Percentiles rank a stretch among this genome's conserved stretches.
These are phyloP conservation scores for Arion vulgaris DNA, from an alignment of 1,140 invertebrate species.

Conservation along the genomic window DNA sequence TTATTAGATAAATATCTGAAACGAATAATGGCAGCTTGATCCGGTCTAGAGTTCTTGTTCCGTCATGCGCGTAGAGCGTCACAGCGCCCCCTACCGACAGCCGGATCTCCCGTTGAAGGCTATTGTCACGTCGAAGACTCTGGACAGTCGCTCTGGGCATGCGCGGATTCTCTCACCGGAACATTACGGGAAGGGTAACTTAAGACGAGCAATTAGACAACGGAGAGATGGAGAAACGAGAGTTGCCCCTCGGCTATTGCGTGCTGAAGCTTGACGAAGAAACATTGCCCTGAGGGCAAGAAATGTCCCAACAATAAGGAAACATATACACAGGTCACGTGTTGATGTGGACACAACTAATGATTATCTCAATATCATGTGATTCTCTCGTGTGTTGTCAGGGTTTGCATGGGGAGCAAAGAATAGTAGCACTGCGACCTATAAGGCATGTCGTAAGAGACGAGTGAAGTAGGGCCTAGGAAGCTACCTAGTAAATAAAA, in stretches of 20 bases:
- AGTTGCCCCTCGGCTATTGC: neutral
- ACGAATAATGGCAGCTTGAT: constrained; percentile 7
- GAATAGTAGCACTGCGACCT: no score
- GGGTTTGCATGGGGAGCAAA: no score
- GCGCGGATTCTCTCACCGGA: constrained; percentile 10
- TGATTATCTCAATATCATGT: no score
- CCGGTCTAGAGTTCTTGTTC: constrained; percentile 9
- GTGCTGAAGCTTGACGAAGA: neutral
- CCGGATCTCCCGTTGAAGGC: neutral
- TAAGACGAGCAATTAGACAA: constrained; percentile 9
- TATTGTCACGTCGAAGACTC: neutral
- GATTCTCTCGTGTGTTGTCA: no score
- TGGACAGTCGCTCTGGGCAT: constrained; percentile 8
- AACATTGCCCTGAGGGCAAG: neutral
- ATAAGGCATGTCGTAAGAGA: no score
- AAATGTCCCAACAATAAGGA: neutral
- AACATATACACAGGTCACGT: neutral
- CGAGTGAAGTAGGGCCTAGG: no score
- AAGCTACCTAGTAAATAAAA: no score
- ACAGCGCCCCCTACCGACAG: neutral
- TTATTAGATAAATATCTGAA: constrained; percentile 9
- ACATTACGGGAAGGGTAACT: neutral
- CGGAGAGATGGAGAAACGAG: neutral
- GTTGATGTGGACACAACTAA: neutral
- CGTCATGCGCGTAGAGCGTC: constrained; percentile 14